Percentiles rank a stretch among this genome's conserved stretches.
phyloP scores from a whole-genome alignment of 2,797 vertebrate species.

The Cyclopterus lumpus region DNA sequence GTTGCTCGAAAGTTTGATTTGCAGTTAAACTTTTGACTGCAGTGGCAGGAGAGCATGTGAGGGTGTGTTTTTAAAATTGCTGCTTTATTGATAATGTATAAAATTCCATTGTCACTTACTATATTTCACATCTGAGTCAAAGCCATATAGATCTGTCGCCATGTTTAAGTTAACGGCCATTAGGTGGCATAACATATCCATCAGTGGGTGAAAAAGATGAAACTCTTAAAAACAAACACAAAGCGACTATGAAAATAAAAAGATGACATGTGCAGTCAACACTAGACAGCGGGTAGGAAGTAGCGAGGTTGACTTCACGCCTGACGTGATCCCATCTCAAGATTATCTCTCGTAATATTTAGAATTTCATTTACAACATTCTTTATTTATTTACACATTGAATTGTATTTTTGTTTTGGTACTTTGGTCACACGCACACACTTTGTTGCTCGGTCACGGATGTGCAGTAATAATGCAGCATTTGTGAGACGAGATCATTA shows the following conservation, averaged over 20 bases:
- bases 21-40: no score
- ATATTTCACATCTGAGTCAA: no score
- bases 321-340: background rate
- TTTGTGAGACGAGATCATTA: slow-evolving; percentile 14
- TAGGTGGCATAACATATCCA: slow-evolving; percentile 38
- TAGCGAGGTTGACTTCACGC: background rate
- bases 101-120: no score
- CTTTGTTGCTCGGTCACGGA: background rate
- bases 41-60: no score
- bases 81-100: no score
- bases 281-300: background rate
- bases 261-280: background rate
- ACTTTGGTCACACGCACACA: background rate
- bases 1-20: no score
- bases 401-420: background rate
- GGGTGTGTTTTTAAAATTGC: no score
- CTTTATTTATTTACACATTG: background rate
- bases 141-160: no score
- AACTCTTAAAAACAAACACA: background rate
- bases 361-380: background rate
- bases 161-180: slow-evolving; percentile 18
- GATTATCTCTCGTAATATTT: background rate
- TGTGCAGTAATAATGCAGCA: slow-evolving; percentile 5
- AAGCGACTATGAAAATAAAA: background rate
- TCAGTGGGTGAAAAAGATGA: background rate